Base-by-base conservation (phyloP, 2,888 invertebrate genomes). In the Perizoma affinitatum region DNA sequence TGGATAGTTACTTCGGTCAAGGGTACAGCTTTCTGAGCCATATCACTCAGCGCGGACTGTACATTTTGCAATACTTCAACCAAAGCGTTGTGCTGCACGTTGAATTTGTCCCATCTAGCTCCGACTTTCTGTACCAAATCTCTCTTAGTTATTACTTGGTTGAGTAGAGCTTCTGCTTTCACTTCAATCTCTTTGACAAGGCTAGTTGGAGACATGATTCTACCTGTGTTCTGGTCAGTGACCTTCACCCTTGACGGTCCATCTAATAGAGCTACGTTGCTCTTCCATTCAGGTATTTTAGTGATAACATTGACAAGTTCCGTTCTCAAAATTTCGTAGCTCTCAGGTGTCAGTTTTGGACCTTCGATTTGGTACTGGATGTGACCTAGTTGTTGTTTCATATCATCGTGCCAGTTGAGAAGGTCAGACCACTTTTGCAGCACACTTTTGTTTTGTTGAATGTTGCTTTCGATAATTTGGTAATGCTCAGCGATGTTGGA, bases 391-490 rank as follows among this genome's bases (percentile, higher is more conserved):
- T 96, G 97, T 70, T 96, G 96, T 67, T 94, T 94, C 0, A 96
- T 95, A 68, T 97, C 97, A 54, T 95, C 95, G 70, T 96, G 95
- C 96, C 97, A 97, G 71, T 95, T 96, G 6, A 97, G 84, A 35
- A 98, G 93, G 73, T 97, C 97, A 0, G 95, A 94, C 97, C 98
- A 97, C 75, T 96, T 96, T 77, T 97, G 96, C 35, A 97, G 82
- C 4, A 95, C 93, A 0, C 91, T 92, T 79, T 96, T 96, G 83
- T 96, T 96, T 71, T 95, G 94, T 71, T 95, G 93, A 68, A 97
- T 93, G 69, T 95, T 95, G 43, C 94, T 94, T 76, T 96, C 96
- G 42, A 97, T 92, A 7, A 94, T 93, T 84, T 97, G 96, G 75
- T 97, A 98, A 74, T 96, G 95, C 47, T 95, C 93, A 10, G 96